A percentile compares a stretch with the other conserved stretches of the same genome.
Conservation (phyloP, 2,113 vertebrate species). For the Aythya baeri region DNA sequence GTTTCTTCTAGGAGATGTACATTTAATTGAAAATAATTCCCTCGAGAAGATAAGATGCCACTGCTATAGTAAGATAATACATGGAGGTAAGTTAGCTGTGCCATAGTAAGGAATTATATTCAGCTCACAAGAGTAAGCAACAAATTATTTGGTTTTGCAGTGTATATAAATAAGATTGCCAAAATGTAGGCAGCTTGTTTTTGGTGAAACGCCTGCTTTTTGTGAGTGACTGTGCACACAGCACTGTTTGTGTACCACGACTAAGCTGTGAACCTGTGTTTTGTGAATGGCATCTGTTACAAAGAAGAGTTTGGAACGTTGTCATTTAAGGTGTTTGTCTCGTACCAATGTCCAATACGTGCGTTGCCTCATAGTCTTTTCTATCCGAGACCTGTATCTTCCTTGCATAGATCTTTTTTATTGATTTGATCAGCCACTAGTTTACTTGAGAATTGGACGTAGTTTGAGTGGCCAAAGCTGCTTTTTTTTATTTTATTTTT, state of each 20-base stretch:
- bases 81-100: not conserved
- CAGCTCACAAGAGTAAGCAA: not conserved
- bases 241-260: not conserved
- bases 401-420: not conserved
- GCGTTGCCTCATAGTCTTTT: not conserved
- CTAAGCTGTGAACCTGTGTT: not conserved
- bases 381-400: not conserved
- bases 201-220: not conserved
- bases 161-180: not conserved
- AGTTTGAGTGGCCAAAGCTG: not conserved
- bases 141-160: not conserved
- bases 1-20: not conserved
- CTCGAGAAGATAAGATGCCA: not conserved
- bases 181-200: not conserved
- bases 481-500: not conserved
- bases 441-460: not conserved
- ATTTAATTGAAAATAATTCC: not conserved
- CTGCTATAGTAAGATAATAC: not conserved
- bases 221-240: not conserved
- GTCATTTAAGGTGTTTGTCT: not conserved
- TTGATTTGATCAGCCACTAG: not conserved
- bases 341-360: not conserved
- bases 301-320: not conserved
- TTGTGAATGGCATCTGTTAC: not conserved
- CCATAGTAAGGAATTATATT: not conserved